These are phyloP conservation scores for Alviniconcha marisindica DNA, from an alignment of 1,140 invertebrate species.

Conservation along the genomic window DNA sequence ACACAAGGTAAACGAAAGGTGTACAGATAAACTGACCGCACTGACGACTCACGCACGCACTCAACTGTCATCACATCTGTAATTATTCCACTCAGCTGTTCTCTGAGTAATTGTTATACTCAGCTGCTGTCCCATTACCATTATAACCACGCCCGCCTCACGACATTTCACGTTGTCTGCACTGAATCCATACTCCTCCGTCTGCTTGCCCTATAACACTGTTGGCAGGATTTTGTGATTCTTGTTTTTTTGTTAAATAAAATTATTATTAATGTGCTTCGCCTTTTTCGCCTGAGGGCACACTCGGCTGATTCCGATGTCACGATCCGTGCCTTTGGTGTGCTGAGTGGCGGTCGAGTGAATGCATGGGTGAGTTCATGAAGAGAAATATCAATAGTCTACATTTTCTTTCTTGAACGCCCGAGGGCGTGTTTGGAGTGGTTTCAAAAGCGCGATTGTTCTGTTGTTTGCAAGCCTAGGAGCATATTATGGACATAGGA, in stretches of 20 bases:
- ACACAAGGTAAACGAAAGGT: no score
- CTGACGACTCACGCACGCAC: no score
- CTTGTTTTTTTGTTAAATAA: not conserved
- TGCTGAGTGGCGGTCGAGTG: not conserved
- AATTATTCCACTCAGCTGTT: no score
- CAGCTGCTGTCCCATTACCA: no score
- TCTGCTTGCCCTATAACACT: no score
- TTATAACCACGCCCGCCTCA: no score
- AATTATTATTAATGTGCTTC: not conserved
- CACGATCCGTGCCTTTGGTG: not conserved
- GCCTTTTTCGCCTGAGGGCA: not conserved
- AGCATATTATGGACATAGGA: not conserved
- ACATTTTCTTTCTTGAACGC: not conserved
- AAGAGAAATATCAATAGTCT: not conserved
- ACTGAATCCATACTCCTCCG: slow-evolving; percentile 8
- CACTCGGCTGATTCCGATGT: not conserved
- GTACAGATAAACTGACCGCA: no score
- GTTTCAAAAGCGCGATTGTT: not conserved
- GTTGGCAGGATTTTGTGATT: no score
- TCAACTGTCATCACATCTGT: no score
- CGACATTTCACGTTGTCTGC: slow-evolving; percentile 1
- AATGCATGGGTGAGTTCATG: not conserved
- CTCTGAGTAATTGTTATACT: not conserved
- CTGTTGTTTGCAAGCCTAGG: no score
- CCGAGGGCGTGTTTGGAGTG: not conserved